A percentile compares a stretch with the other conserved stretches of the same genome.
phyloP scores from a whole-genome alignment of 1,140 invertebrate species.

The Glomeris maerens region DNA sequence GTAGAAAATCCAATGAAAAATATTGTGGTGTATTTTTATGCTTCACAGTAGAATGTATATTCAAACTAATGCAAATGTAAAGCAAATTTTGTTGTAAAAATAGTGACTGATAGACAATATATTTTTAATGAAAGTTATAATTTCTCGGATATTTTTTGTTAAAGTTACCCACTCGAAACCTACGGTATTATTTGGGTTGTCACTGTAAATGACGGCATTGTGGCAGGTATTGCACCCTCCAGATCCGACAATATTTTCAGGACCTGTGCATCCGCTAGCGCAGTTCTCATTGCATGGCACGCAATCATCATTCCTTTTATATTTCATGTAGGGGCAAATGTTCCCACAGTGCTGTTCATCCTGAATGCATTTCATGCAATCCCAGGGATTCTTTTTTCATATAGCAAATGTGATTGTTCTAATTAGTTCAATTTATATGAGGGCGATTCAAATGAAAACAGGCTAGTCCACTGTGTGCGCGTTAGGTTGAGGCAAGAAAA shows the following conservation, averaged over 20 bases:
- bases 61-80: too few species aligned
- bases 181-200: too few species aligned
- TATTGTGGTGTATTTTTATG: too few species aligned
- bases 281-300: slow-evolving; percentile 71
- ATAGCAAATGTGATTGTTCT: too few species aligned
- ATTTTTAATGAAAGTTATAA: not conserved
- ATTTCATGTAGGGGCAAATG: slow-evolving; percentile 69
- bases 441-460: too few species aligned
- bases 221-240: slow-evolving; percentile 79
- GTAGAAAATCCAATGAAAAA: too few species aligned
- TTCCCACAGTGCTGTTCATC: slow-evolving; percentile 79
- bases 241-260: slow-evolving; percentile 59
- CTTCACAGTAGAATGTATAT: not conserved
- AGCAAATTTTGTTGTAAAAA: not conserved
- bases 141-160: slow-evolving; percentile 15
- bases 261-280: slow-evolving; percentile 76
- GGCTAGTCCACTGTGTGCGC: too few species aligned
- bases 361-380: too few species aligned
- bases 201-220: slow-evolving; percentile 60
- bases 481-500: too few species aligned
- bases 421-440: too few species aligned
- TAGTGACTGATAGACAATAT: not conserved
- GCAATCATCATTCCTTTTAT: slow-evolving; percentile 55
- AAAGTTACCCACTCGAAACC: too few species aligned
- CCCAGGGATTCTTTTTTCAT: too few species aligned